A percentile compares a stretch with the other conserved stretches of the same genome.
Conservation (phyloP, 2,113 vertebrate species). For the Pterocles gutturalis region DNA sequence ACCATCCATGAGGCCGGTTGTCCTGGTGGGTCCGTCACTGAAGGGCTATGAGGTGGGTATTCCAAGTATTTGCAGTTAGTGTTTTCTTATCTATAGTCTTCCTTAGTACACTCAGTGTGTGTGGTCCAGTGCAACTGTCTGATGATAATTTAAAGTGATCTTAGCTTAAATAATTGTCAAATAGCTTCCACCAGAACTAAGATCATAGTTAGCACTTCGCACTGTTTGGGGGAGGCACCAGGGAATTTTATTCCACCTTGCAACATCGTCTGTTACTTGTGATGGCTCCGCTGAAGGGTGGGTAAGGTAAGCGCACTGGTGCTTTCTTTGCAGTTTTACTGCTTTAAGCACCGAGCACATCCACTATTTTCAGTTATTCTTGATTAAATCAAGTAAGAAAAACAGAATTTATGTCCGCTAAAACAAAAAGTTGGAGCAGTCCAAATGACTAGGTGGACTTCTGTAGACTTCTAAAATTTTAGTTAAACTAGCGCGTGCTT, state of each 20-base stretch:
- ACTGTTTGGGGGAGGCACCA: background rate
- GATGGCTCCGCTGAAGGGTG: background rate
- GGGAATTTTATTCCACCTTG: background rate
- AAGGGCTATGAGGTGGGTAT: constrained; percentile 95
- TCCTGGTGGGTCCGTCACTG: constrained; percentile 95
- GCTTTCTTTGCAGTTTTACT: background rate
- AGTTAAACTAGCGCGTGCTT: background rate
- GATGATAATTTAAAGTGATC: background rate
- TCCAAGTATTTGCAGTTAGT: background rate
- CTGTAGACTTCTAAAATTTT: background rate
- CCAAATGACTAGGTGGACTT: background rate
- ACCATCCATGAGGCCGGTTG: constrained; percentile 97
- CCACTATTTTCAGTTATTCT: background rate
- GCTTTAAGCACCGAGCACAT: background rate
- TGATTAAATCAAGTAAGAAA: background rate
- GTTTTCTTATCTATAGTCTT: background rate
- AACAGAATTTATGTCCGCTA: background rate
- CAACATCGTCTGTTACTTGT: background rate
- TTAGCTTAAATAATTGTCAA: background rate
- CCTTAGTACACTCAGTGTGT: background rate
- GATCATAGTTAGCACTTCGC: background rate
- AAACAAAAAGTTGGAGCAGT: background rate
- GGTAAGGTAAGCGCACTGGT: rapidly evolving
- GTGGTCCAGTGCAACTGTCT: background rate
- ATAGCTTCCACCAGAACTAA: background rate